phyloP scores from a whole-genome alignment of 2,113 vertebrate species.

The Rattus rattus region DNA sequence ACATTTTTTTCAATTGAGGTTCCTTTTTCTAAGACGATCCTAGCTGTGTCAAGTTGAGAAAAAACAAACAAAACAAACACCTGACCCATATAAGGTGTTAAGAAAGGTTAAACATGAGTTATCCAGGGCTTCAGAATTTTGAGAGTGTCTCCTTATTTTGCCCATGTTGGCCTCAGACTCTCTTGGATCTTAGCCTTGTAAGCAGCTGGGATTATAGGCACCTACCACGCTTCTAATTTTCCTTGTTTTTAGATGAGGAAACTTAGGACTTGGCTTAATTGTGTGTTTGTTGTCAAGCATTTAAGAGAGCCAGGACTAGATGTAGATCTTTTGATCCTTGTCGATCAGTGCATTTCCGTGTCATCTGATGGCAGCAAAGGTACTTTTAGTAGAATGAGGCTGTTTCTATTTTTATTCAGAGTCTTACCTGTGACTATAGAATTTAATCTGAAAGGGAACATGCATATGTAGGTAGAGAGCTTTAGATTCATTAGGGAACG shows the following conservation, averaged over 20 bases:
- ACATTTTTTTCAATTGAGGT: not conserved
- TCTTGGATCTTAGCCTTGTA: not conserved
- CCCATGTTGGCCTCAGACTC: not conserved
- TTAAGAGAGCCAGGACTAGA: slow-evolving; percentile 37
- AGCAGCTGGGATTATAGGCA: not conserved
- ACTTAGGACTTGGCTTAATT: slow-evolving; percentile 18
- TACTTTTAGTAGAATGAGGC: slow-evolving; percentile 36
- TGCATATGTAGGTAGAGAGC: not conserved
- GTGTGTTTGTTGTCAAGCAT: slow-evolving; percentile 1
- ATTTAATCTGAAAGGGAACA: slow-evolving; percentile 23
- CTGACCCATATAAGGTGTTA: not conserved
- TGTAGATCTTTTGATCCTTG: not conserved
- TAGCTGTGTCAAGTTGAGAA: not conserved
- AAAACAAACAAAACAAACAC: not conserved
- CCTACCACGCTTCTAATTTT: not conserved
- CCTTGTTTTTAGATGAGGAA: slow-evolving; percentile 55
- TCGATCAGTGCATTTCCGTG: not conserved
- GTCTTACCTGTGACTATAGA: slow-evolving; percentile 34
- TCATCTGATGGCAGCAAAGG: slow-evolving; percentile 6
- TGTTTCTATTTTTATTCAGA: slow-evolving; percentile 58
- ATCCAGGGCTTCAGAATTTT: not conserved
- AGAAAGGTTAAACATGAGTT: slow-evolving; percentile 46
- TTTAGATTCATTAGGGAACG: not conserved
- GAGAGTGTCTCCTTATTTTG: not conserved
- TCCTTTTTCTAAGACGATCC: not conserved